Percentiles rank a stretch among this genome's conserved stretches.
Conservation (phyloP, 1,140 invertebrate genomes). For the Drosophila serrata region DNA sequence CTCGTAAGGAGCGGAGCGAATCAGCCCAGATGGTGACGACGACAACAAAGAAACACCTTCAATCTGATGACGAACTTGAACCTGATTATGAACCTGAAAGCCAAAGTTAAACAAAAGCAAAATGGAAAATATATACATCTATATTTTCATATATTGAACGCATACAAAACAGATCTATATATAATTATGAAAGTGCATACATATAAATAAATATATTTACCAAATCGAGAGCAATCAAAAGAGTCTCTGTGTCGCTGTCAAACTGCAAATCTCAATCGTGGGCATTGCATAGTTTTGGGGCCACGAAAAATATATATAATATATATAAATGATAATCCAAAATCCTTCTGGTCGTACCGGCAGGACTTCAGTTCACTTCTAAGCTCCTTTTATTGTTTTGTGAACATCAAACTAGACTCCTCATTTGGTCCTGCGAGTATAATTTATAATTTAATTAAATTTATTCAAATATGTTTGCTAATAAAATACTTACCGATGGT, state of each 20-base stretch:
- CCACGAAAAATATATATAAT: too few relatives aligned
- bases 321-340: too few relatives aligned
- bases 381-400: too few relatives aligned
- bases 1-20: constrained; percentile 34
- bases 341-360: too few relatives aligned
- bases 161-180: constrained; percentile 52
- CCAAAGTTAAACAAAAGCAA: constrained; percentile 33
- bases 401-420: too few relatives aligned
- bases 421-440: too few relatives aligned
- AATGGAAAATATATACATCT: constrained; percentile 47
- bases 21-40: not conserved
- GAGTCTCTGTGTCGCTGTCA: not conserved
- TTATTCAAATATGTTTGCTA: not conserved
- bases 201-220: constrained; percentile 58
- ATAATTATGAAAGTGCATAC: constrained; percentile 34
- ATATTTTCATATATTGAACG: constrained; percentile 69
- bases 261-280: not conserved
- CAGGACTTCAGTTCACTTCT: too few relatives aligned
- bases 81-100: constrained; percentile 32
- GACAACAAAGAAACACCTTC: constrained; percentile 1
- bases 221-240: constrained; percentile 41
- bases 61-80: constrained; percentile 20
- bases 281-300: constrained; percentile 4
- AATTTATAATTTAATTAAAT: not conserved
- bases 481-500: not conserved